Conservation (phyloP, 1,140 invertebrate genomes). For the Achatina immaculata region DNA sequence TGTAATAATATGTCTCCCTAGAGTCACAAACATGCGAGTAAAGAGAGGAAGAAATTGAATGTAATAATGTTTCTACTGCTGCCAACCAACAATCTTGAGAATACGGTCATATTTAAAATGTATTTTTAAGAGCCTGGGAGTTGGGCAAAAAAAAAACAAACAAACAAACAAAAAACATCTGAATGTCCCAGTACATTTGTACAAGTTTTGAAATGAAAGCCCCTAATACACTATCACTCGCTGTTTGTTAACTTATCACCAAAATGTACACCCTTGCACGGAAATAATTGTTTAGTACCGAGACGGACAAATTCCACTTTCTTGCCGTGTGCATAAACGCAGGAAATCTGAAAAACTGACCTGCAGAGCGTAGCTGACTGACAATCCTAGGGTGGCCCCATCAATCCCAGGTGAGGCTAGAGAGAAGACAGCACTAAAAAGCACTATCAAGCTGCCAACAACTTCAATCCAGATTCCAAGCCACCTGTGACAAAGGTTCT, state of each 20-base stretch:
- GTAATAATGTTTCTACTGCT: too few relatives aligned
- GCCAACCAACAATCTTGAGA: too few relatives aligned
- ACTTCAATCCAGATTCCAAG: slow-evolving; percentile 91
- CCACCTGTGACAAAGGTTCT: slow-evolving; percentile 86
- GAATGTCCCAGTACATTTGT: background rate
- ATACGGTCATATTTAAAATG: background rate
- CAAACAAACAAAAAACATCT: background rate
- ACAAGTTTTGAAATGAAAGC: too few relatives aligned
- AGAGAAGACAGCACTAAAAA: slow-evolving; percentile 73
- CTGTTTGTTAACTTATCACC: too few relatives aligned
- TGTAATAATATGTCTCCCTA: too few relatives aligned
- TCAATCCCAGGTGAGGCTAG: slow-evolving; percentile 67
- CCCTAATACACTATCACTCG: too few relatives aligned
- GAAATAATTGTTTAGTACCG: too few relatives aligned
- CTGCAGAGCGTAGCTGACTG: slow-evolving; percentile 75
- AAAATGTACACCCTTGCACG: too few relatives aligned
- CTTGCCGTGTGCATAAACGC: too few relatives aligned
- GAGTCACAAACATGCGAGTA: too few relatives aligned
- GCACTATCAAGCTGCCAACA: slow-evolving; percentile 73
- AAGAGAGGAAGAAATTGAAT: too few relatives aligned
- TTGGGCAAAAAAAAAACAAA: background rate
- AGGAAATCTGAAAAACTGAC: slow-evolving; percentile 35
- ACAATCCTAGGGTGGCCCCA: slow-evolving; percentile 77
- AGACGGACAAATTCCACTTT: too few relatives aligned
- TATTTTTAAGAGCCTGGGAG: background rate